Base-by-base conservation (phyloP, 2,113 vertebrate species). In the Cephalopholis sonnerati region DNA sequence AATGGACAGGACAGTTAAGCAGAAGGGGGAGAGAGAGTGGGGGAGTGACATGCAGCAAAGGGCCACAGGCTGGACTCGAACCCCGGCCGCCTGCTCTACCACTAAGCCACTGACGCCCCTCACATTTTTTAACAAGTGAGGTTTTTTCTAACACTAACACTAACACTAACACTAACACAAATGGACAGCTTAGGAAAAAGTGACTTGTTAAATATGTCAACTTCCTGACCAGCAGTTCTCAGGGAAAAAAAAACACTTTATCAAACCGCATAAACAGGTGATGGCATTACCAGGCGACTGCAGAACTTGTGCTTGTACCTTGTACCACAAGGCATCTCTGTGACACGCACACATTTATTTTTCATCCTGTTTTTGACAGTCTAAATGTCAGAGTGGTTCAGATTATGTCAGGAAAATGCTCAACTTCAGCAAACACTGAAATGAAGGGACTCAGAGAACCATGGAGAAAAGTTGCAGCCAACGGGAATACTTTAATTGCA, bases 211-310 rank as follows among this genome's bases (percentile, higher is more conserved):
- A 36, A 44, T 51, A 5, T 22, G 3, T 7, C 1, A 11, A 18
- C 78, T 64, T 79, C 48, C 55, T 67, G 55, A 32, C 53, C 5
- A 24, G 11, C 17, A 36, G 10, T 83, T 88, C 65, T 79, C 10
- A 44, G 73, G n/a, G n/a, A n/a, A n/a, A 83, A 77, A 72, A 68
- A 74, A 66, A 73, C 79, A 67, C 20, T 12, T 89, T 83, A 62
- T 59, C 32, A 85, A 88, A 77, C 61, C 12, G 0, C 74, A 73
- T 0, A 9, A 78, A 73, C 89, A 79, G 79, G 70, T 92, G 69
- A 80, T 46, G 51, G 0, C n/a, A n/a, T n/a, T n/a, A n/a, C n/a
- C n/a, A 7, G 74, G 44, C 54, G 17, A n/a, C 22, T 29, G 24
- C 16, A 10, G 29, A 64, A 41, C 17, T 2, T 32, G 46, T 46